Base-by-base conservation (phyloP, 2,888 invertebrate species). In the Phengaris alcon region DNA sequence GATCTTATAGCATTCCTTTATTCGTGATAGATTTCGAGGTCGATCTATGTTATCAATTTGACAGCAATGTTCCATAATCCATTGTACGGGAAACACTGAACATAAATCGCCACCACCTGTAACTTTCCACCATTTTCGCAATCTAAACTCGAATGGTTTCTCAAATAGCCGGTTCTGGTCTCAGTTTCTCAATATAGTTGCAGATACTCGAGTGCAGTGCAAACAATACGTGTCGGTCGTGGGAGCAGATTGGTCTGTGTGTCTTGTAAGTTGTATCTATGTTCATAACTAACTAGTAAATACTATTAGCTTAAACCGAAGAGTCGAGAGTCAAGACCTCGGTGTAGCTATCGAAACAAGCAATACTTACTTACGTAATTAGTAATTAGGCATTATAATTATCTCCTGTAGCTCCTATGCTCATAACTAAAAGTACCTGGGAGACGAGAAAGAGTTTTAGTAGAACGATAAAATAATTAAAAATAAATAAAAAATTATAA, bases 51-150 rank as follows among this genome's bases (percentile, higher is more conserved):
- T 35, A 35, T 64, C 64, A 64, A 35, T 64, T 64, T 6, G 64
- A 35, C 35, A 35, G 9, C 52, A 52, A 12, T 5, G 35, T 35
- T 35, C 64, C 35, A 64, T 64, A 35, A 35, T 64, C 64, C 35
- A 64, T 64, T 64, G 64, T 64, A 64, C 6, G 10, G 13, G 22
- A 35, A 72, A 54, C 51, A 13, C 44, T 46, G 13, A 13, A 75
- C 76, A 72, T 75, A 78, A 76, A 79, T 81, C 79, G 79, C 77
- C 79, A 82, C 82, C 83, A 83, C 84, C 82, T 82, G 82, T 80
- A 88, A 84, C 89, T 91, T 91, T 90, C 88, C 88, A 87, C 83
- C 85, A 83, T 90, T 90, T 90, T 91, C 90, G 92, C 87, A 91
- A 91, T 87, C 84, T 84, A 85, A 86, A 85, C 86, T 88, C 84